Conservation (phyloP, 2,797 vertebrate genomes). For the Sandelia bainsii region DNA sequence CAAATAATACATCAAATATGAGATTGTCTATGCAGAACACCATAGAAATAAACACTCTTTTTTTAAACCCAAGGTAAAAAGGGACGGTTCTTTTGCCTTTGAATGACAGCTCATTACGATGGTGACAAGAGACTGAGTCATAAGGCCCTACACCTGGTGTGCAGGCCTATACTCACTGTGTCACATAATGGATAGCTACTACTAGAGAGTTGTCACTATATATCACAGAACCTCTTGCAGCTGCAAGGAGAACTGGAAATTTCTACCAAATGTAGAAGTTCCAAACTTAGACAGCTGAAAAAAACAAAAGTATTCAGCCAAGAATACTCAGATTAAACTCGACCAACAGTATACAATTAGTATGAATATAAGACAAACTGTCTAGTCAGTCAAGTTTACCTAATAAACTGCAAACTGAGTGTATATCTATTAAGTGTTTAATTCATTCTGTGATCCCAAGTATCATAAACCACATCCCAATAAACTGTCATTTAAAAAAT, state of each 20-base stretch:
- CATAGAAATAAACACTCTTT: constrained; percentile 1
- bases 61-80: constrained; percentile 7
- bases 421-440: not conserved
- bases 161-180: constrained; percentile 27
- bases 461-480: not conserved
- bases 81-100: constrained; percentile 14
- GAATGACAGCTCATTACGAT: constrained; percentile 67
- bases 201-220: constrained; percentile 41
- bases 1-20: constrained; percentile 33
- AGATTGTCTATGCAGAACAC: constrained; percentile 9
- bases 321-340: constrained; percentile 12
- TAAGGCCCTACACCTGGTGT: constrained; percentile 62
- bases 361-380: constrained; percentile 8
- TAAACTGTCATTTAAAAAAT: not conserved
- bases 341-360: not conserved
- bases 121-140: constrained; percentile 53
- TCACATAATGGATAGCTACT: constrained; percentile 41
- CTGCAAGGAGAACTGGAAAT: constrained; percentile 58
- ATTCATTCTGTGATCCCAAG: not conserved
- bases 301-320: constrained; percentile 1
- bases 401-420: not conserved
- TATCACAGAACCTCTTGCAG: constrained; percentile 57
- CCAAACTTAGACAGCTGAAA: constrained; percentile 23
- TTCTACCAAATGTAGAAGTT: constrained; percentile 42
- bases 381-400: not conserved